Base-by-base conservation (phyloP, 1,140 invertebrate species). In the Polyergus mexicanus region DNA sequence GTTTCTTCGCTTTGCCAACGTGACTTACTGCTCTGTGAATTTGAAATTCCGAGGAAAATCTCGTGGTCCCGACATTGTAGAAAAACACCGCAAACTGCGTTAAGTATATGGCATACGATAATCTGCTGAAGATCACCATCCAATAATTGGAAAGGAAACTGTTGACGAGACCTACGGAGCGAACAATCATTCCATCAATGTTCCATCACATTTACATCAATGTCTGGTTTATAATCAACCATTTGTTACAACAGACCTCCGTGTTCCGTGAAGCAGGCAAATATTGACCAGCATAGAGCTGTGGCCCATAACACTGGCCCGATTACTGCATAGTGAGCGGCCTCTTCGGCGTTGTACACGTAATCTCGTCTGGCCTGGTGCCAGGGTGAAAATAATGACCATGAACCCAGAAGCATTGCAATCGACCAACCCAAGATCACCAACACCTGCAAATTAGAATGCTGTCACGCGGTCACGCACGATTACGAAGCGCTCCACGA, bases 81-180 rank as follows among this genome's bases (percentile, higher is more conserved):
- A 97, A 96, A 92, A 96, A 97, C 76, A 97, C 95, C 32, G 96
- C 94, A 85, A 97, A 97, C 93, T 98, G 97, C 54, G 97, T 95
- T 1, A 98, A 95, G 89, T 98, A 98, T n/a, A 97, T 94, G 2
- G 96, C 95, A 87, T 98, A 98, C 0, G 97, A 97, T 56, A 98
- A 94, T 84, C 97, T 96, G 86, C 97, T 97, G 60, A 98, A 95
- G 11, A 97, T 93, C 11, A 96, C 93, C 78, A 97, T 94, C 66
- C 96, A 96, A 56, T 96, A 95, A 92, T 95, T 96, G n/a, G 96
- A 96, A 2, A 98, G 93, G n/a, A 98, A 91, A 74, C 91, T 95
- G 74, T 97, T 96, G 28, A 98, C 92, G 41, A 95, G 92, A 85
- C 96, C 97, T 97, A 89, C 62, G 2, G 4, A 95, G 92, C 69